Evolutionary conservation across 2,888 invertebrate species (phyloP).

Genomic region (Rotaria magnacalcarata): DNA sequence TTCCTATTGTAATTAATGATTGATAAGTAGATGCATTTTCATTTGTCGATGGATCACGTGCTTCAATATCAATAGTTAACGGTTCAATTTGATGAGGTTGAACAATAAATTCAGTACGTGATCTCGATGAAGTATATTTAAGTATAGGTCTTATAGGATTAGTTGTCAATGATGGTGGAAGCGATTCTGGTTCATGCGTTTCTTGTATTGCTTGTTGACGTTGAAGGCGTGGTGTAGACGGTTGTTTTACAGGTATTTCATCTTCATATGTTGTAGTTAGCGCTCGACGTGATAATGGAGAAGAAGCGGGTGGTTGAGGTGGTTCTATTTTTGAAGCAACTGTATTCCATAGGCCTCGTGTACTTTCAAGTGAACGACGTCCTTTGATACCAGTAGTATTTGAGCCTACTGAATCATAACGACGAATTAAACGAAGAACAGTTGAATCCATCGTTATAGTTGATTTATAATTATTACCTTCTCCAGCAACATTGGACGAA

Average conservation of each 20-base stretch:
- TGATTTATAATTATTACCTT: background rate
- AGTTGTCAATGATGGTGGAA: background rate
- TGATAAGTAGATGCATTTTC: background rate
- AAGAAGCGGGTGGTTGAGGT: background rate
- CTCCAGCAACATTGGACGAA: background rate
- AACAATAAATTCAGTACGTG: slow-evolving; percentile 23
- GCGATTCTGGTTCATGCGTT: background rate
- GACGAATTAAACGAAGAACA: slow-evolving; percentile 32
- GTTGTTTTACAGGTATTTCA: background rate
- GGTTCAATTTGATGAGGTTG: background rate
- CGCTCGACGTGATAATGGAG: background rate
- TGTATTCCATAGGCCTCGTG: background rate
- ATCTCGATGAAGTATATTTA: background rate
- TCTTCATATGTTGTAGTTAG: background rate
- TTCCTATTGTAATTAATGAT: background rate
- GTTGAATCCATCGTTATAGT: slow-evolving; percentile 11
- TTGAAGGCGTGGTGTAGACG: background rate
- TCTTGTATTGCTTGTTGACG: background rate
- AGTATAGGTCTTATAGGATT: background rate
- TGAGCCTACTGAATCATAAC: background rate
- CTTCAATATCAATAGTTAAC: background rate
- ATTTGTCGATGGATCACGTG: background rate
- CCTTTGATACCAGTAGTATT: background rate
- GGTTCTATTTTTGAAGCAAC: background rate
- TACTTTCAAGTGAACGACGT: background rate